Evolutionary conservation across 2,797 vertebrate genomes (phyloP), one percentile per base, ranked within the genome.

Genomic region (Hippopotamyrus pictus): DNA sequence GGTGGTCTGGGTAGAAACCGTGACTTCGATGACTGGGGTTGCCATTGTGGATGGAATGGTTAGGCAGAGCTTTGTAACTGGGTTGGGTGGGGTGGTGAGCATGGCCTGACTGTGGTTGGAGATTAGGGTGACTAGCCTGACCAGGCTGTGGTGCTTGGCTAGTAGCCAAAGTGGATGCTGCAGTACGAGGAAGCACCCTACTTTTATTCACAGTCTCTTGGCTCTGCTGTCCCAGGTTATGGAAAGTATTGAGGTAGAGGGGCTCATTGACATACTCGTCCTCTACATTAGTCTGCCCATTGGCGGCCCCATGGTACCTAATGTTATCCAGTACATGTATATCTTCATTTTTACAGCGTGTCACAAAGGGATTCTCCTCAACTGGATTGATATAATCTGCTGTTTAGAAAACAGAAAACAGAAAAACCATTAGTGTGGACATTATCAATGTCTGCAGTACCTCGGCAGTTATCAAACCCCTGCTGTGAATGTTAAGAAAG

Each of bases 361-460:
- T 96, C 59, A 98, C 98, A 44, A 99, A 99, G 0, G 99, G 99
- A 91, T 99, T 99, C 92, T 99, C 99, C 90, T 99, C 99, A 50
- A 99, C 97, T 0, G 98, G 97, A 93, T 97, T 98, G 87, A 98
- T 95, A 94, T 97, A 98, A 93, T 99, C 98, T 99, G 92, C 6
- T 89, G 87, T 90, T 91, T 87, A 90, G 0, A 17, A 9, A 8
- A 86, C 25, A 8, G 51, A 54, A 25, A 87, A 54, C n/a, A 25
- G 51, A 46, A 79, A 46, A 25, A 82, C 0, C 19, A 50, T 86
- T 25, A 69, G 5, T 44, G 5, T 1, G 8, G 22, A 14, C 37
- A 37, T 57, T 76, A 46, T 46, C 17, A n/a, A n/a, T 44, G 73
- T 79, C 37, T 79, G 2, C 44, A 33, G 11, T 89, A 7, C 19